Evolutionary conservation across 2,888 invertebrate species (phyloP).

Genomic region (Noctua comes): DNA sequence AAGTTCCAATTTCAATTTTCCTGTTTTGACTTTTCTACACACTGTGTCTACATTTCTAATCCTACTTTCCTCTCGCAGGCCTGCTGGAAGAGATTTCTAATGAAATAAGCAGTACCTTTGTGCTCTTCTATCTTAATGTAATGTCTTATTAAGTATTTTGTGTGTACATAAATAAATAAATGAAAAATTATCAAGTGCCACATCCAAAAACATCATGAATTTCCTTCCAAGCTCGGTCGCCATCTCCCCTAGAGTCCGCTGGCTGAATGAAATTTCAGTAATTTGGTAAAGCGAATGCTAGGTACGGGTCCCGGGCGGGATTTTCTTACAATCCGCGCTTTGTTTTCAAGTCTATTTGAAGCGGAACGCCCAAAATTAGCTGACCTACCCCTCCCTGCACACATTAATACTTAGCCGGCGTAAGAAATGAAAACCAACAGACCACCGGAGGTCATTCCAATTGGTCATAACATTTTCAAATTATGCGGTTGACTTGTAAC

Average conservation of each 20-base stretch:
- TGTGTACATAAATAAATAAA: too few relatives aligned
- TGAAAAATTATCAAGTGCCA: slow-evolving; percentile 56
- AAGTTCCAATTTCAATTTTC: too few relatives aligned
- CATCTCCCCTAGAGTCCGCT: slow-evolving; percentile 82
- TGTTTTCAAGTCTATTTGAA: slow-evolving; percentile 85
- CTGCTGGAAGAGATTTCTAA: too few relatives aligned
- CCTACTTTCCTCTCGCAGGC: too few relatives aligned
- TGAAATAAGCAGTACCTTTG: too few relatives aligned
- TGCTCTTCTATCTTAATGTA: too few relatives aligned
- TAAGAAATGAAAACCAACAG: slow-evolving; percentile 54
- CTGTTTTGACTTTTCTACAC: too few relatives aligned
- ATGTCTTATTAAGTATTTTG: too few relatives aligned
- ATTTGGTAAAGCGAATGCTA: slow-evolving; percentile 90
- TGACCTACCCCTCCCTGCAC: slow-evolving; percentile 64
- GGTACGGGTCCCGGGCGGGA: slow-evolving; percentile 86
- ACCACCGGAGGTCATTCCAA: slow-evolving; percentile 71
- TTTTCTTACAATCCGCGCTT: slow-evolving; percentile 88
- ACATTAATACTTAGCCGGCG: slow-evolving; percentile 41
- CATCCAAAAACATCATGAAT: slow-evolving; percentile 61
- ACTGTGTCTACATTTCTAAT: too few relatives aligned
- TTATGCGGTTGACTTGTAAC: slow-evolving; percentile 69
- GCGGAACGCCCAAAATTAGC: slow-evolving; percentile 71
- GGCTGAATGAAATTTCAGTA: slow-evolving; percentile 90
- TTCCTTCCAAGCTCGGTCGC: slow-evolving; percentile 64
- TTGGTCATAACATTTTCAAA: slow-evolving; percentile 72